Evolutionary conservation across 2,113 vertebrate species (phyloP).

Genomic region (Onychostoma macrolepis): DNA sequence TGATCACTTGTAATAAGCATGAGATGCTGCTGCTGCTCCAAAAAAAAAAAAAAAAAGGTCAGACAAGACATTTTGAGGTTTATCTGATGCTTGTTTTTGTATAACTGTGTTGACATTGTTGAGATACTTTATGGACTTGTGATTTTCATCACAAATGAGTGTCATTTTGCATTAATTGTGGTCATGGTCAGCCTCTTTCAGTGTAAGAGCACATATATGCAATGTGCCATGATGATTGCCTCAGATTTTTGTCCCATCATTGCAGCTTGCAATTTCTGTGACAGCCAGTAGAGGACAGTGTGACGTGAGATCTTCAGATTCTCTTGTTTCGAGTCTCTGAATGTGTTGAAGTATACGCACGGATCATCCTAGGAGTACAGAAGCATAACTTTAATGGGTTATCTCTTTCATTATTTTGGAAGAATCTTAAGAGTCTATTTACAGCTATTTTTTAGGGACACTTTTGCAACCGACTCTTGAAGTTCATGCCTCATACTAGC

Average conservation of each 20-base stretch:
- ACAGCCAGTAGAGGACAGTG: slow-evolving; percentile 58
- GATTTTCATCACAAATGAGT: not conserved
- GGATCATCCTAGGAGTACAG: not conserved
- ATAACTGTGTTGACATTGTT: not conserved
- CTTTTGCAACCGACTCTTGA: not conserved
- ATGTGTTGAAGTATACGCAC: not conserved
- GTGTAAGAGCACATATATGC: not conserved
- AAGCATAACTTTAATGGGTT: not conserved
- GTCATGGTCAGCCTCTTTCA: not conserved
- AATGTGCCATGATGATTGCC: not conserved
- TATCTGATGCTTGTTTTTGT: not conserved
- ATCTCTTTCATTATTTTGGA: not conserved
- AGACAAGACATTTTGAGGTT: not conserved
- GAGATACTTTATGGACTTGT: not conserved
- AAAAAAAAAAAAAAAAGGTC: not conserved
- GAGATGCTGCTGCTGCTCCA: not conserved
- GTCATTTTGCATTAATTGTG: not conserved
- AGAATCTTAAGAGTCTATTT: not conserved
- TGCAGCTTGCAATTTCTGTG: not conserved
- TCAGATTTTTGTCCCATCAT: not conserved
- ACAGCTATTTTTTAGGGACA: not conserved
- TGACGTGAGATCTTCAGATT: not conserved
- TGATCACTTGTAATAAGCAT: slow-evolving; percentile 33
- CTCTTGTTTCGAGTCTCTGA: not conserved
- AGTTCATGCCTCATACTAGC: not conserved